A percentile compares a stretch with the other conserved stretches of the same genome.
phyloP scores from a whole-genome alignment of 2,888 invertebrate genomes.

The Ophion slaviceki region DNA sequence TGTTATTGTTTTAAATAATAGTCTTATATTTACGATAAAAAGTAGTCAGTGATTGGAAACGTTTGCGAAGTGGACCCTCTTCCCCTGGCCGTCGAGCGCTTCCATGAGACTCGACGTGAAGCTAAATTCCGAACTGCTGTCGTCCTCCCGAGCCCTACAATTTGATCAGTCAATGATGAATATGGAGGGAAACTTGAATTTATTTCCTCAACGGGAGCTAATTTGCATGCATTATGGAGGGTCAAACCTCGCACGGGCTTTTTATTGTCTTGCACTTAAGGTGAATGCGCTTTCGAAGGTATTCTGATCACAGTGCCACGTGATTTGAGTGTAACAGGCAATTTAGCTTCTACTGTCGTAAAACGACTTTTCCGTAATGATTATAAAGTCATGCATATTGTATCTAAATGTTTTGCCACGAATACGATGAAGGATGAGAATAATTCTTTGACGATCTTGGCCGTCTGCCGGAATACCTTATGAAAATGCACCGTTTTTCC shows the following conservation, averaged over 20 bases:
- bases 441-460: background rate
- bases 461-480: background rate
- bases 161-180: background rate
- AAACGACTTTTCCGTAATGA: background rate
- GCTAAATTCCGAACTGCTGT: conserved; percentile 84
- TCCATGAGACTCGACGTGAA: conserved; percentile 86
- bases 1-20: background rate
- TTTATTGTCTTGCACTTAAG: background rate
- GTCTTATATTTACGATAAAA: background rate
- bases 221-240: background rate
- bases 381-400: background rate
- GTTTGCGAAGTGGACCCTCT: conserved; percentile 81
- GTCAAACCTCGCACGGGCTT: background rate
- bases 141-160: conserved; percentile 78
- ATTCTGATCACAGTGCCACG: background rate
- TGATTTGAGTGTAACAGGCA: background rate
- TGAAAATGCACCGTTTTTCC: background rate
- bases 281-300: background rate
- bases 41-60: conserved; percentile 70
- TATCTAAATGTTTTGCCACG: background rate
- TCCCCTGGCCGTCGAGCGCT: conserved; percentile 83
- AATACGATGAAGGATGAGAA: background rate
- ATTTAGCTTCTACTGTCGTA: background rate
- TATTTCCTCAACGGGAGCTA: background rate
- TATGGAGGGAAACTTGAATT: background rate